These are phyloP conservation scores for Drosophila rubida DNA, from an alignment of 2,888 invertebrate genomes.

Conservation along the genomic window DNA sequence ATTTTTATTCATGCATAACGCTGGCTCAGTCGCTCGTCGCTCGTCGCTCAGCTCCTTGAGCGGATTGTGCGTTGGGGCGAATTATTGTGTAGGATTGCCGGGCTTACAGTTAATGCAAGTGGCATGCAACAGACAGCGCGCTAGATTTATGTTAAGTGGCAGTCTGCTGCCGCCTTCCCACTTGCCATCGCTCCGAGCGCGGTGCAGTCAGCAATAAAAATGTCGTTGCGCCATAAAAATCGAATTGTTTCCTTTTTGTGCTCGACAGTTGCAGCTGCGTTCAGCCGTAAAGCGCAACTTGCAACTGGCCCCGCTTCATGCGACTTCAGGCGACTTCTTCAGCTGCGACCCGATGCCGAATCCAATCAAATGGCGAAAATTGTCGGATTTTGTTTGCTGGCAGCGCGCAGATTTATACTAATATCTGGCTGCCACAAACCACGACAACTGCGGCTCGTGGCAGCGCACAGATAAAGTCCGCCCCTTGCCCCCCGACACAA, in stretches of 20 bases:
- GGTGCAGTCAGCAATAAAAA: slow-evolving; percentile 59
- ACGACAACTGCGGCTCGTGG: slow-evolving; percentile 27
- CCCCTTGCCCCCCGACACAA: not conserved
- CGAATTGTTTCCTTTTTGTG: slow-evolving; percentile 52
- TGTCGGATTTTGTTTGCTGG: slow-evolving; percentile 50
- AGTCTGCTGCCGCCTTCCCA: too few species aligned
- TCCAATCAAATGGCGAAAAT: slow-evolving; percentile 53
- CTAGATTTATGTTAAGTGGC: slow-evolving; percentile 71
- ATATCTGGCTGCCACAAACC: slow-evolving; percentile 25
- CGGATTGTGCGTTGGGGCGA: slow-evolving; percentile 56
- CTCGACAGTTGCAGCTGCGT: slow-evolving; percentile 58
- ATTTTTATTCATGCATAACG: slow-evolving; percentile 6
- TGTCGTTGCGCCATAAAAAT: slow-evolving; percentile 60
- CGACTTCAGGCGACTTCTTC: slow-evolving; percentile 1
- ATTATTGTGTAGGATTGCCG: slow-evolving; percentile 54
- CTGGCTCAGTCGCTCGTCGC: too few species aligned
- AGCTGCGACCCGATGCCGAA: slow-evolving; percentile 4
- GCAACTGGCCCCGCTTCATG: not conserved
- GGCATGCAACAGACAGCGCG: slow-evolving; percentile 32
- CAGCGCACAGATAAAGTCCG: slow-evolving; percentile 28
- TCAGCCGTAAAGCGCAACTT: slow-evolving; percentile 33
- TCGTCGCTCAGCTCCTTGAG: too few species aligned
- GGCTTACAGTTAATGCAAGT: slow-evolving; percentile 53
- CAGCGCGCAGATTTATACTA: slow-evolving; percentile 48
- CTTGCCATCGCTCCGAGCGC: not conserved